Evolutionary conservation across 2,888 invertebrate species (phyloP), one percentile per base, ranked within the genome.

Genomic region (Eupithecia pulchellata): DNA sequence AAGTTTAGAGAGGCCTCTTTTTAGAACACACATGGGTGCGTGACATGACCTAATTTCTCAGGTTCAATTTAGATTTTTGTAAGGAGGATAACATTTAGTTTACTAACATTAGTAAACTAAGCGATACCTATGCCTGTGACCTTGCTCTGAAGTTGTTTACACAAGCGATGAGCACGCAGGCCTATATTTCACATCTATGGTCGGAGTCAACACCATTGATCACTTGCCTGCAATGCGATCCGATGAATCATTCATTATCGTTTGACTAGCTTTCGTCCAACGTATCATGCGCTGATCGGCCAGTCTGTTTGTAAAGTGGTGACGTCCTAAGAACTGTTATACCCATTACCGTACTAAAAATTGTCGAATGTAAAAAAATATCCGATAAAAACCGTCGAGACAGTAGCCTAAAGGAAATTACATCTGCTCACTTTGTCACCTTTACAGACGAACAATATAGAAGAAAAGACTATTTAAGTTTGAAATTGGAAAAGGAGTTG

Each of bases 111-210:
- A 47, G 42, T 9, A 0, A 47, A 20, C n/a, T 20, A 47, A 20
- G 42, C n/a, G n/a, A n/a, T n/a, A n/a, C n/a, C n/a, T n/a, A n/a
- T n/a, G n/a, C n/a, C n/a, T n/a, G n/a, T n/a, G n/a, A n/a, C n/a
- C n/a, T n/a, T 17, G 29, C 47, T 27, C 42, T 64, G 67, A 66
- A 72, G 60, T 68, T 70, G 64, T 75, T 74, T 68, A 71, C 73
- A 64, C 64, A 73, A 68, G 65, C 73, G 74, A 73, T 74, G 73
- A 73, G 69, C 75, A 68, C 68, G 68, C 70, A 69, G 72, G 72
- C 70, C 75, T 70, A 75, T 74, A 68, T 77, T 73, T 73, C 69
- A 67, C 60, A 70, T 75, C 72, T 73, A 75, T 72, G 75, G 77
- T 73, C 75, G 67, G 60, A 73, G 75, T 74, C 74, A 75, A 77